A percentile compares a stretch with the other conserved stretches of the same genome.
phyloP scores from a whole-genome alignment of 2,113 vertebrate genomes.

The Mesoclemmys tuberculata region DNA sequence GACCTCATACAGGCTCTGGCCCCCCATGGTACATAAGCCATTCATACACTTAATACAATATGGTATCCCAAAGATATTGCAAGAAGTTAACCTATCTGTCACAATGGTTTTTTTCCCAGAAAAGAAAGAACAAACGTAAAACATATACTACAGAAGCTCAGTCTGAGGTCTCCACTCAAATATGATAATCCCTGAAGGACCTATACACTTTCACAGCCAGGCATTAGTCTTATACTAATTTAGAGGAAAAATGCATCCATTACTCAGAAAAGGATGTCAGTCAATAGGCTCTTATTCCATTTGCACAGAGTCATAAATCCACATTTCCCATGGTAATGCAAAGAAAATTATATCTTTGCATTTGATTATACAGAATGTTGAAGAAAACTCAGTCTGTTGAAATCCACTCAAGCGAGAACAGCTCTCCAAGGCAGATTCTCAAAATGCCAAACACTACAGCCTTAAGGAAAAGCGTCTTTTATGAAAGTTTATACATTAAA shows the following conservation, averaged over 20 bases:
- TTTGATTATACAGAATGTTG: neutral
- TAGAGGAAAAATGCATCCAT: neutral
- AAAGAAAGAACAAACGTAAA: neutral
- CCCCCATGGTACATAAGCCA: neutral
- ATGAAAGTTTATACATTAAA: neutral
- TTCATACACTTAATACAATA: neutral
- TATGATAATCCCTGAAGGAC: neutral
- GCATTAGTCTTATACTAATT: neutral
- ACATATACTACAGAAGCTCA: neutral
- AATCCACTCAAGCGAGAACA: neutral
- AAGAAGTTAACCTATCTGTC: neutral
- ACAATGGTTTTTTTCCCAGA: neutral
- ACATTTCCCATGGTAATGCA: neutral
- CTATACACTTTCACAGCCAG: neutral
- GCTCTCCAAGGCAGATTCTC: neutral
- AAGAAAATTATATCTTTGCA: neutral
- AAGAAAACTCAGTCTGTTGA: neutral
- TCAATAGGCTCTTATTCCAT: neutral
- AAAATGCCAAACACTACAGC: neutral
- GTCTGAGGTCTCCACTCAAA: neutral
- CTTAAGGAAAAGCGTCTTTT: neutral
- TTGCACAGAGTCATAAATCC: neutral
- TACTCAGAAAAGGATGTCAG: neutral
- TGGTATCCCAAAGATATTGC: neutral
- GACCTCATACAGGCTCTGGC: neutral